Conservation (phyloP, 1,140 invertebrate species). For the Drosophila biarmipes region DNA sequence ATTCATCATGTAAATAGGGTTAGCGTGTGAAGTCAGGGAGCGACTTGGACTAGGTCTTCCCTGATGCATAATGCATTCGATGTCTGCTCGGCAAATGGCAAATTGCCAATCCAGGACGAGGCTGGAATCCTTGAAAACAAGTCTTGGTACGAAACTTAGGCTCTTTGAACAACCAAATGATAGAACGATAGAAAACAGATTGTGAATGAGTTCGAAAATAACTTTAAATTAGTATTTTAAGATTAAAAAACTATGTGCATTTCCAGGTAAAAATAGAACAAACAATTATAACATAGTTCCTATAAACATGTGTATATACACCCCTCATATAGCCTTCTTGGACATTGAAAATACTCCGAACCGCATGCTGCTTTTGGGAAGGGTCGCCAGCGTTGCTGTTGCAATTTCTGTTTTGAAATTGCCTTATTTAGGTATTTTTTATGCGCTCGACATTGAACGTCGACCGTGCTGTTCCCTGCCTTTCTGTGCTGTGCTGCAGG, state of each 20-base stretch:
- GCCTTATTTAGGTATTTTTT: slow-evolving; percentile 79
- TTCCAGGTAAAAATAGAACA: too few relatives aligned
- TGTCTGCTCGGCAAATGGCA: slow-evolving; percentile 41
- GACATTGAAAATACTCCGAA: slow-evolving; percentile 15
- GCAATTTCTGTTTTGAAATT: slow-evolving; percentile 76
- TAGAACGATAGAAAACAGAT: too few relatives aligned
- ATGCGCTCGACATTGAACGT: slow-evolving; percentile 40
- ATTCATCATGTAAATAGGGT: slow-evolving; percentile 62
- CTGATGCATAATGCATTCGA: slow-evolving; percentile 34
- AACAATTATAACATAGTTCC: slow-evolving; percentile 17
- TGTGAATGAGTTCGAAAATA: background rate
- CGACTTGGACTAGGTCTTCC: background rate
- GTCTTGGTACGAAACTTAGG: background rate
- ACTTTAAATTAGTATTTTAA: too few relatives aligned
- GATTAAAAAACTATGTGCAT: too few relatives aligned
- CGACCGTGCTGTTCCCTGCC: background rate
- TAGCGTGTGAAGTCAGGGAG: slow-evolving; percentile 23
- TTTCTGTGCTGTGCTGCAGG: slow-evolving; percentile 18
- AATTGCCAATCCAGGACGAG: slow-evolving; percentile 11
- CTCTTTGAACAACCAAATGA: too few relatives aligned
- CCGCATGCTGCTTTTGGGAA: slow-evolving; percentile 14
- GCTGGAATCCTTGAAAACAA: background rate
- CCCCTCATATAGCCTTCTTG: background rate
- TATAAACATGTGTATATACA: background rate
- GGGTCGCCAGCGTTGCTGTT: slow-evolving; percentile 28